A percentile compares a stretch with the other conserved stretches of the same genome.
phyloP scores from a whole-genome alignment of 2,113 vertebrate species.

The Entomyzon cyanotis region DNA sequence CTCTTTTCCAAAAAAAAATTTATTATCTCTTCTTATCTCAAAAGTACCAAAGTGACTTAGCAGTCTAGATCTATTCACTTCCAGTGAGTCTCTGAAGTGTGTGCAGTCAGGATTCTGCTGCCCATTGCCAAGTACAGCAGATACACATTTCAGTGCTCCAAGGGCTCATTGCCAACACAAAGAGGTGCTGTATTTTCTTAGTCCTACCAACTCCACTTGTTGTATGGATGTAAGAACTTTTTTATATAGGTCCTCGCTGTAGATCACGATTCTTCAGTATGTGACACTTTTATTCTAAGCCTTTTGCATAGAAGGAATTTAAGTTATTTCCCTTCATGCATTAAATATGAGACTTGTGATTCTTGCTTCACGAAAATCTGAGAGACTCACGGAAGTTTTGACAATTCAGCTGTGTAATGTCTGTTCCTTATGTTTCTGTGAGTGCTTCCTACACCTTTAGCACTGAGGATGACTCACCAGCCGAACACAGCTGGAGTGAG shows the following conservation, averaged over 20 bases:
- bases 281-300: background rate
- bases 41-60: background rate
- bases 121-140: background rate
- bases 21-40: background rate
- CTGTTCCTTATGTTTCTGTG: slow-evolving; percentile 21
- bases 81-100: background rate
- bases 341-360: slow-evolving; percentile 13
- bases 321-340: background rate
- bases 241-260: background rate
- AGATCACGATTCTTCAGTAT: background rate
- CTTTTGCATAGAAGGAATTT: background rate
- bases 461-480: slow-evolving; percentile 1
- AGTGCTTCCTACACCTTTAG: slow-evolving; percentile 5
- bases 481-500: background rate
- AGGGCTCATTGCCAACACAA: background rate
- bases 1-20: background rate
- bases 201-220: rapidly evolving
- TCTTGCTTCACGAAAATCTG: background rate
- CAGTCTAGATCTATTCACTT: background rate
- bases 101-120: background rate
- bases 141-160: background rate
- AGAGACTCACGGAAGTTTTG: background rate
- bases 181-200: background rate
- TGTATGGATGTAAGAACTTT: background rate
- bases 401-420: background rate